Conservation (phyloP, 2,113 vertebrate species). For the Anolis carolinensis region DNA sequence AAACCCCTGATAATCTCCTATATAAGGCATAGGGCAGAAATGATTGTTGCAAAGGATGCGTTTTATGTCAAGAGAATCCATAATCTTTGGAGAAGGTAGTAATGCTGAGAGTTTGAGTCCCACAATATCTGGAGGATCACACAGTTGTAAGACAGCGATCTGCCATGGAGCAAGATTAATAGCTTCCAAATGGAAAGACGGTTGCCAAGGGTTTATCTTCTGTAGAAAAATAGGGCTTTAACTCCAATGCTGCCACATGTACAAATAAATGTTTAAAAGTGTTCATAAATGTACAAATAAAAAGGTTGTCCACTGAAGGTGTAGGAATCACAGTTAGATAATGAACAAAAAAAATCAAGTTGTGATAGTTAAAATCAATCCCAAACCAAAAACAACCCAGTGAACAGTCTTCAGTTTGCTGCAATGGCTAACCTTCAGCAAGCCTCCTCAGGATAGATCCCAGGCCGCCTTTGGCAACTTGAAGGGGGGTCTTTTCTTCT, state of each 20-base stretch:
- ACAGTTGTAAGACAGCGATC: too few species aligned
- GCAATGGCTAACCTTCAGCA: conserved; percentile 81
- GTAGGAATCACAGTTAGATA: conserved; percentile 8
- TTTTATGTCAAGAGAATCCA: background rate
- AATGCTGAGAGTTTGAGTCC: background rate
- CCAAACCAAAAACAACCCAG: background rate
- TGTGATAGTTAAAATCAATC: conserved; percentile 6
- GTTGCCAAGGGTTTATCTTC: background rate
- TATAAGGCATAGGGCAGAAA: background rate
- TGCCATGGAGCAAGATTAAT: background rate
- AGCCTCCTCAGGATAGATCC: conserved; percentile 84
- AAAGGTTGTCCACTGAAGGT: conserved; percentile 25
- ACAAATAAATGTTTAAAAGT: conserved; percentile 26
- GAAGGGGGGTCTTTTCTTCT: conserved; percentile 93
- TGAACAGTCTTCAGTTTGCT: conserved; percentile 7
- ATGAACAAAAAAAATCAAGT: background rate
- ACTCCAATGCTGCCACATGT: conserved; percentile 4
- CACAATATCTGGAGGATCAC: background rate
- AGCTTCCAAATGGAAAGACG: background rate
- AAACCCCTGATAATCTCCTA: background rate
- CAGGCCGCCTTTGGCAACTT: conserved; percentile 87
- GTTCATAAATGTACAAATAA: conserved; percentile 2
- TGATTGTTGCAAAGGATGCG: background rate
- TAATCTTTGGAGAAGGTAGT: background rate
- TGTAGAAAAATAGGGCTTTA: background rate